Base-by-base conservation (phyloP, 2,888 invertebrate genomes). In the Periphyllus acericola region DNA sequence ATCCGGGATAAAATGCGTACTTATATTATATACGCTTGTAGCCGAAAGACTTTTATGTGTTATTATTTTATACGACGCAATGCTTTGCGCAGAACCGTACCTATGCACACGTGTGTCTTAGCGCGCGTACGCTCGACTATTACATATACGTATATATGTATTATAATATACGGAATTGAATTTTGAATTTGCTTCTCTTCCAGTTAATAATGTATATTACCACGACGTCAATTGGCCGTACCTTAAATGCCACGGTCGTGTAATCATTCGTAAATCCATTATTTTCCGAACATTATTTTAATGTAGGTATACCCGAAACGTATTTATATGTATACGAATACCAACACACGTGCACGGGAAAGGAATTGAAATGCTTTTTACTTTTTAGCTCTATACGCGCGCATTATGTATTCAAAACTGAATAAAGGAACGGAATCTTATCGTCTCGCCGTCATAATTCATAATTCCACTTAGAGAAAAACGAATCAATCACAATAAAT, bases 401-500 rank as follows among this genome's bases (percentile, higher is more conserved):
- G n/a, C n/a, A 60, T 60, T 46, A 21, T 60, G 6, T 1, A 25
- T 78, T 79, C 34, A 55, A 76, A 76, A 76, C 76, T 32, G 11
- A 55, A 79, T 76, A 32, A 8, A 55, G 25, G 55, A 55, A 52
- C 55, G 6, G 52, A 14, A 55, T 78, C 29, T 46, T 76, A 36
- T 75, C 46, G 52, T 32, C 32, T 32, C 29, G 14, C 32, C 19
- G 52, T 78, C 78, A 52, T 55, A 34, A 55, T 79, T 79, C 78
- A 55, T 79, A 55, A 25, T 79, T 25, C 5, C 29, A 29, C 32
- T 11, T 29, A 9, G 52, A 55, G 55, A 79, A 55, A 55, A 52
- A 32, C 25, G 78, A 79, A 79, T 79, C 21, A 3, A 55, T 55
- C n/a, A n/a, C n/a, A n/a, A n/a, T n/a, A n/a, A n/a, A n/a, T n/a